Base-by-base conservation (phyloP, 2,113 vertebrate genomes). In the Anolis carolinensis region DNA sequence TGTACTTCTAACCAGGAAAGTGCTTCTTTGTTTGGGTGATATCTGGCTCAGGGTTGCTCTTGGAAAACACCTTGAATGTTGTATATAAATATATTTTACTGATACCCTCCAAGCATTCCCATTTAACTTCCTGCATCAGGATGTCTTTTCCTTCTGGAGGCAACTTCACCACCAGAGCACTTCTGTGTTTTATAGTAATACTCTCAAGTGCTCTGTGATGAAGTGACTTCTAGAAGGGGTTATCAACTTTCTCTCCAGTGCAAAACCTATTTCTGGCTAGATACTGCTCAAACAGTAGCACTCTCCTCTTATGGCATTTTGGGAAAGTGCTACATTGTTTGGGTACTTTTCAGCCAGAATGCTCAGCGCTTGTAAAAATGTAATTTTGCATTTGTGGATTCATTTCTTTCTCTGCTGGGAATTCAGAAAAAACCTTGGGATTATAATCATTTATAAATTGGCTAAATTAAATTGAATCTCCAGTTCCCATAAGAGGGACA, bases 311-410 rank as follows among this genome's bases (percentile, higher is more conserved):
- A 5, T 63, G 21, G 39, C 11, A 71, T 34, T 25, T n/a, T 50
- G 25, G 82, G 84, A 44, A 81, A 86, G 85, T 86, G 85, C 85
- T 86, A 80, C 85, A 86, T 81, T 86, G 85, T 86, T 86, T 86
- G 85, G 85, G 85, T 86, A 86, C 55, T 73, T 74, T 73, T 55
- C 14, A 67, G 59, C n/a, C 55, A 81, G 85, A 30, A 48, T 23
- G 62, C 30, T 39, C 67, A 73, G 36, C 84, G 18, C 55, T 18
- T 44, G 39, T 44, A 5, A 44, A 44, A 44, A 44, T 44, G 39
- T 44, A 44, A 4, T 44, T 44, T 44, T 44, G 5, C 39, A 44
- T 44, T 44, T 44, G 39, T 44, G 39, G 39, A 44, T 44, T 44
- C 2, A 44, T 44, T 44, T 5, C 39, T 44, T 4, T 44, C 39